These are phyloP conservation scores for Actinia tenebrosa DNA, from an alignment of 64 coral and sea anemone genomes.

Conservation along the genomic window DNA sequence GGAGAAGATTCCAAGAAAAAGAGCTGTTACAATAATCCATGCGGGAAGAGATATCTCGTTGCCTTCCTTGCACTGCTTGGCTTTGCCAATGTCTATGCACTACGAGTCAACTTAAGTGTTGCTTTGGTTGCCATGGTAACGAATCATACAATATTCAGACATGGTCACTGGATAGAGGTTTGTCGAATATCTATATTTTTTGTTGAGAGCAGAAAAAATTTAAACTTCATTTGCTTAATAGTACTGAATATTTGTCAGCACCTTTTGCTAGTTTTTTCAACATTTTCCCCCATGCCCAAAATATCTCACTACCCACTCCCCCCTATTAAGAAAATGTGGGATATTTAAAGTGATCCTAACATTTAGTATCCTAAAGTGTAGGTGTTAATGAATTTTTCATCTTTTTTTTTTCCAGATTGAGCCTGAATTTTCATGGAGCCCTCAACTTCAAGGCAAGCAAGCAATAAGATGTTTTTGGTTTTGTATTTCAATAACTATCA, in stretches of 20 bases:
- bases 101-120: constrained; percentile 83
- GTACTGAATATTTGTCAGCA: too few species aligned
- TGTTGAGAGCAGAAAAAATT: too few species aligned
- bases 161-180: constrained; percentile 52
- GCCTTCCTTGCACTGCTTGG: constrained; percentile 77
- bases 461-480: not conserved
- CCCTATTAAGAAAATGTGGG: too few species aligned
- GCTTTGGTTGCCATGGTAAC: constrained; percentile 90
- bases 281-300: too few species aligned
- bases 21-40: not conserved
- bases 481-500: not conserved
- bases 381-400: not conserved
- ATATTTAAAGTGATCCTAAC: too few species aligned
- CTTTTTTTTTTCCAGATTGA: not conserved
- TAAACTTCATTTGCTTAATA: too few species aligned
- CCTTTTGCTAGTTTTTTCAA: too few species aligned
- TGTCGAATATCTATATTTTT: not conserved
- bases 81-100: constrained; percentile 85
- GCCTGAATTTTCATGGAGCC: constrained; percentile 15
- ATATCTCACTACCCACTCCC: too few species aligned
- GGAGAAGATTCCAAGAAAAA: not conserved
- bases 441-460: constrained; percentile 15
- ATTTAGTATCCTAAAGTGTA: too few species aligned
- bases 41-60: constrained; percentile 54
- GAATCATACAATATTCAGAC: constrained; percentile 46